Percentiles rank a stretch among this genome's conserved stretches.
Conservation (phyloP, 2,888 invertebrate species). For the Rhogogaster chlorosoma region DNA sequence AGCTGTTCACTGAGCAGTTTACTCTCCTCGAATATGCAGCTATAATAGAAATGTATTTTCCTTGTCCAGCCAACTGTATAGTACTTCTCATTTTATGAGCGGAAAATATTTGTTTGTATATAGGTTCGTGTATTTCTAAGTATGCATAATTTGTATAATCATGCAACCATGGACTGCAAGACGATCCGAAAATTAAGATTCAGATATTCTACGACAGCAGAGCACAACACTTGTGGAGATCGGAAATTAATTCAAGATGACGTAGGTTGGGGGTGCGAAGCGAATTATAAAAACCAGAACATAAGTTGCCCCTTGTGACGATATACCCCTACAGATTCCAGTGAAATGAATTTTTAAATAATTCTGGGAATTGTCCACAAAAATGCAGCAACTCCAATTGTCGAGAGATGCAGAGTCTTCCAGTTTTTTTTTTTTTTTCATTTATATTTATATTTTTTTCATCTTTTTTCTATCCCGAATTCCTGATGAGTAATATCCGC, state of each 20-base stretch:
- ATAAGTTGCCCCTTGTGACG: neutral
- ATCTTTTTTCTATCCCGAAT: neutral
- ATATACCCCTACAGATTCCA: neutral
- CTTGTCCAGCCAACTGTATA: neutral
- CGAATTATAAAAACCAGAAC: neutral
- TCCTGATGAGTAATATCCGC: neutral
- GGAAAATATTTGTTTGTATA: neutral
- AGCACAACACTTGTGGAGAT: neutral
- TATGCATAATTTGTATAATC: neutral
- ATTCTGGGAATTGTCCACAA: neutral
- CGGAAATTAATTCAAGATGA: neutral
- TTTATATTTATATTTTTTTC: too few relatives aligned
- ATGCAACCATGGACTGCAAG: neutral
- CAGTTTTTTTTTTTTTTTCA: too few relatives aligned
- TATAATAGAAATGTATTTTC: neutral
- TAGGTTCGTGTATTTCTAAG: neutral
- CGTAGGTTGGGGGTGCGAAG: neutral
- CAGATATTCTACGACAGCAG: neutral
- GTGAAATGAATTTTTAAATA: neutral
- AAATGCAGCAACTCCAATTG: neutral
- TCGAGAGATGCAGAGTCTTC: neutral
- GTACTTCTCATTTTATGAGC: neutral
- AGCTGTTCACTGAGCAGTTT: neutral
- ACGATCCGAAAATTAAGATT: neutral
- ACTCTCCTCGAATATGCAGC: neutral